These are phyloP conservation scores for Glareola pratincola DNA, from an alignment of 2,113 vertebrate genomes.

Conservation along the genomic window DNA sequence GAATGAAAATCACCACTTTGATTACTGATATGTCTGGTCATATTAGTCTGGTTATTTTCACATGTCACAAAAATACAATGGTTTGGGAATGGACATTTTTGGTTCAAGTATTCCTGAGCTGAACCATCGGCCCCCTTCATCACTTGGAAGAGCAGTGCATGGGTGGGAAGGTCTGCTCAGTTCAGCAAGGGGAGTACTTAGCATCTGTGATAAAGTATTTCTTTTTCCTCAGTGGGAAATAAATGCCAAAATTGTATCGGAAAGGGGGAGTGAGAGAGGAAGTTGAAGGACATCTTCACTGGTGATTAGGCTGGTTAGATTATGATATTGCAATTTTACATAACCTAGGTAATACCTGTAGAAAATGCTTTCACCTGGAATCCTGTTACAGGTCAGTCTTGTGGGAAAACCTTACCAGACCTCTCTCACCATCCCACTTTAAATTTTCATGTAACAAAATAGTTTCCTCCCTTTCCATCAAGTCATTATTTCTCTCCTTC, in stretches of 20 bases:
- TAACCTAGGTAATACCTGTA: not conserved
- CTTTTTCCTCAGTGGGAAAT: not conserved
- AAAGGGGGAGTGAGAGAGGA: not conserved
- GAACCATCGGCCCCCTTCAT: not conserved
- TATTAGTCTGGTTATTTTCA: not conserved
- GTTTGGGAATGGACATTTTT: not conserved
- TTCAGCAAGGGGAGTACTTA: not conserved
- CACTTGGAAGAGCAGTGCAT: not conserved
- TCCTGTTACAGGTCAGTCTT: not conserved
- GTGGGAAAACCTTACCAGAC: not conserved
- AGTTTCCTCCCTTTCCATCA: conserved; percentile 23
- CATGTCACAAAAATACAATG: not conserved
- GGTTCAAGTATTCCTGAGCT: not conserved
- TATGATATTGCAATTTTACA: not conserved
- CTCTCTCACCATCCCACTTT: not conserved
- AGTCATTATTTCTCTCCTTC: not conserved
- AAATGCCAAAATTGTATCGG: not conserved
- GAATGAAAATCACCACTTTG: not conserved
- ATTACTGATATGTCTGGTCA: not conserved
- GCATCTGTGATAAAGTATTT: not conserved
- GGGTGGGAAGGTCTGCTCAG: not conserved
- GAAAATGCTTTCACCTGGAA: not conserved
- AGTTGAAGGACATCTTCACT: not conserved
- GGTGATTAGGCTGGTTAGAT: not conserved
- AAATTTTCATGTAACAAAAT: not conserved